Percentiles rank a stretch among this genome's conserved stretches.
Conservation (phyloP, 2,888 invertebrate genomes). For the Furcula furcula region DNA sequence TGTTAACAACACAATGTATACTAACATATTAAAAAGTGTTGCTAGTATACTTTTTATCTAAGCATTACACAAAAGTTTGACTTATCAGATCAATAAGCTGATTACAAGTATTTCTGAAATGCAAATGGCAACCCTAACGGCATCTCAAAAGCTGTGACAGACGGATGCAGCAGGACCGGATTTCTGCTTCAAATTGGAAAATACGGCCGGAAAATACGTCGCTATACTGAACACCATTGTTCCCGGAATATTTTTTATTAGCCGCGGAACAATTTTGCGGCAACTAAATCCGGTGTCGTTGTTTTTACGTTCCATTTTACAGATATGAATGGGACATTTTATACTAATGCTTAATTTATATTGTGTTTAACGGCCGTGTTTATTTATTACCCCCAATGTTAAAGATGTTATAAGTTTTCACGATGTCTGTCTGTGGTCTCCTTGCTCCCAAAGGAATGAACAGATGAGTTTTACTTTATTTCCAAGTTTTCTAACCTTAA, state of each 20-base stretch:
- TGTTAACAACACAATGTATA: too few relatives aligned
- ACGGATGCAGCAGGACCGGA: conserved; percentile 19
- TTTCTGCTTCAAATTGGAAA: conserved; percentile 36
- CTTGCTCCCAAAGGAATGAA: too few relatives aligned
- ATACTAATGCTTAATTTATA: conserved; percentile 5
- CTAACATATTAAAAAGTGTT: too few relatives aligned
- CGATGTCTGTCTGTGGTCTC: too few relatives aligned
- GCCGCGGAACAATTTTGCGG: conserved; percentile 7
- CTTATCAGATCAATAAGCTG: too few relatives aligned
- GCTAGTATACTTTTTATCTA: too few relatives aligned
- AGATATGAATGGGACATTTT: not conserved
- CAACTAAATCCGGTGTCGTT: not conserved
- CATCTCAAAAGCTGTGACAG: conserved; percentile 12
- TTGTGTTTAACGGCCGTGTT: too few relatives aligned
- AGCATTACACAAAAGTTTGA: too few relatives aligned
- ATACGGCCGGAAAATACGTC: conserved; percentile 20
- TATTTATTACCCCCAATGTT: too few relatives aligned
- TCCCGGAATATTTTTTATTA: conserved; percentile 18
- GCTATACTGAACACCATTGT: conserved; percentile 20
- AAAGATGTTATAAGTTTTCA: too few relatives aligned
- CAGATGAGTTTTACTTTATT: not conserved
- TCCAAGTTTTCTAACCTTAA: not conserved
- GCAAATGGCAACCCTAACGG: conserved; percentile 12
- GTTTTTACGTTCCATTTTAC: conserved; percentile 1
- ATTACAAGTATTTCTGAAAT: too few relatives aligned